Evolutionary conservation across 2,888 invertebrate genomes (phyloP), one percentile per base, ranked within the genome.

Genomic region (Punctoribates punctum): DNA sequence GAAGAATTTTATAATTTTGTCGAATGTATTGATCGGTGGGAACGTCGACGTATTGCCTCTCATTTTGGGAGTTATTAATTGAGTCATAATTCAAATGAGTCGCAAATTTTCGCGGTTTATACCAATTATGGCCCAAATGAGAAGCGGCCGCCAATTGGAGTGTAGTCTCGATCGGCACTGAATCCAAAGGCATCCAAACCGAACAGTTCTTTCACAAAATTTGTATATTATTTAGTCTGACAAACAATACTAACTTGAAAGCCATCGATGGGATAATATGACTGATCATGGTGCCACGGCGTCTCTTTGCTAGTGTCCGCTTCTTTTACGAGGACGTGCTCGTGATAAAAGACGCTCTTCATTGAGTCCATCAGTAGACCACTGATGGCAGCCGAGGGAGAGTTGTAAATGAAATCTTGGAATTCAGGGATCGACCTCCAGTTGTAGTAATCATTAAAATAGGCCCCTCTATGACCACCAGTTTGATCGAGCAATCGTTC

Each of bases 181-280:
- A 77, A 77, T 83, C 82, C 0, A 83, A 79, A 9, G 83, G 82
- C 81, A 83, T 81, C 83, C 83, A 83, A 20, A 83, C 80, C 0
- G 82, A 82, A 70, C 82, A 82, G 6, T 80, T 80, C 80, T 82
- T 65, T 27, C 78, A 62, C 34, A 17, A 23, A 27, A 25, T 2
- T 42, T 38, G 13, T 17, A 25, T 15, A 54, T 74, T 29, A 29
- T 6, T 48, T 17, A 42, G 5, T n/a, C 9, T 17, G 54, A 42
- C 6, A 42, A 15, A 25, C 11, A 29, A 73, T 23, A 54, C 57
- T 60, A 77, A 81, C 81, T 79, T 81, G 79, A n/a, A 77, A 77
- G 1, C 82, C 82, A 77, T 83, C 80, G 20, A 83, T 80, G 0
- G 82, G 82, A 75, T 83, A 83, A 76, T 83, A 83, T 11, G 82